Evolutionary conservation across 2,888 invertebrate species (phyloP).

Genomic region (Biston betularia): DNA sequence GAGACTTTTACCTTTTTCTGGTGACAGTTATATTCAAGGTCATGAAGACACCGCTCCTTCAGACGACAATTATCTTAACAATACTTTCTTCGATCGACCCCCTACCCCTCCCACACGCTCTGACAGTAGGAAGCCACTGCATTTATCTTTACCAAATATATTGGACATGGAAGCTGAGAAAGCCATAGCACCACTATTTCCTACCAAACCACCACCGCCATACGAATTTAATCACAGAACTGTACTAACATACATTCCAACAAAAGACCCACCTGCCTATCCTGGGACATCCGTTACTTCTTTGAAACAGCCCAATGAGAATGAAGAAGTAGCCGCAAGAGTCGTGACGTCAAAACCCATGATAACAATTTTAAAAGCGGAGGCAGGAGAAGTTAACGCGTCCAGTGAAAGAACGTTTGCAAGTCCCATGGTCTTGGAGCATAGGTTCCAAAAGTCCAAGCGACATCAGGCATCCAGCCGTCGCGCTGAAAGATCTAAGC

Average conservation of each 20-base stretch:
- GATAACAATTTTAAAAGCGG: conserved; percentile 91
- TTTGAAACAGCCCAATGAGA: conserved; percentile 63
- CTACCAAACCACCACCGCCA: conserved; percentile 88
- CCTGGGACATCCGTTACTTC: conserved; percentile 73
- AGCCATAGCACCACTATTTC: conserved; percentile 55
- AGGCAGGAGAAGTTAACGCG: conserved; percentile 89
- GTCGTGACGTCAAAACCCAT: conserved; percentile 92
- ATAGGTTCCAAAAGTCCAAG: conserved; percentile 81
- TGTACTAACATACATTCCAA: conserved; percentile 64
- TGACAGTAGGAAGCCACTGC: conserved; percentile 86
- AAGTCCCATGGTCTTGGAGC: conserved; percentile 81
- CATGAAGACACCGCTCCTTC: conserved; percentile 87
- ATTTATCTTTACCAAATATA: conserved; percentile 80
- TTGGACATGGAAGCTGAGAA: conserved; percentile 69
- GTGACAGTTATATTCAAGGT: conserved; percentile 86
- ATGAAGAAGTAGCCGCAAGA: conserved; percentile 91
- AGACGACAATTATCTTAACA: conserved; percentile 81
- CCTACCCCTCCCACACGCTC: conserved; percentile 90
- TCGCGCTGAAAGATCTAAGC: conserved; percentile 87
- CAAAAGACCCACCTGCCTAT: conserved; percentile 89
- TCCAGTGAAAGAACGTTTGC: conserved; percentile 86
- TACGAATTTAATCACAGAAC: conserved; percentile 89
- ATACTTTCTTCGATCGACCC: conserved; percentile 84
- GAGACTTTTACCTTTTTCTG: conserved; percentile 88
- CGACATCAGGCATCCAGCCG: conserved; percentile 85